These are phyloP conservation scores for Malurus splendens DNA, from an alignment of 2,797 vertebrate species.

Conservation along the genomic window DNA sequence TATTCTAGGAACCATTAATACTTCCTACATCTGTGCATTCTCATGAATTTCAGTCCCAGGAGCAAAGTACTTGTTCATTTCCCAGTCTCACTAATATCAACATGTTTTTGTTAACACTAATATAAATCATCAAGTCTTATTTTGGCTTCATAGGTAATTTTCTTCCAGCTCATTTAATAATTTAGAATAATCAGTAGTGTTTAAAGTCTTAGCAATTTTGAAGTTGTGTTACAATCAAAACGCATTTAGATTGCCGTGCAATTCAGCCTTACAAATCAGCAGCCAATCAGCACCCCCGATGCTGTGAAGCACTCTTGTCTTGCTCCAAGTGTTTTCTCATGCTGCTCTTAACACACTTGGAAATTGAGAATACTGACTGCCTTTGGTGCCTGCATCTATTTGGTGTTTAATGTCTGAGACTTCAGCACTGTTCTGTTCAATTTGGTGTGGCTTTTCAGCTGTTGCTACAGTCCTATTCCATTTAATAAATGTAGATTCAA, in stretches of 20 bases:
- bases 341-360: conserved; percentile 32
- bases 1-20: background rate
- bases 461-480: background rate
- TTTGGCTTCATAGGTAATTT: conserved; percentile 45
- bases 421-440: background rate
- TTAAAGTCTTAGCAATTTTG: conserved; percentile 39
- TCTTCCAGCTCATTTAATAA: conserved; percentile 43
- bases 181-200: conserved; percentile 48
- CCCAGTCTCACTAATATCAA: background rate
- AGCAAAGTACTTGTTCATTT: conserved; percentile 6
- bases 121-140: conserved; percentile 39
- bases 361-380: conserved; percentile 31
- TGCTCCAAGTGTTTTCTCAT: conserved; percentile 11
- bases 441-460: background rate
- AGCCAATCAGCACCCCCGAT: conserved; percentile 38
- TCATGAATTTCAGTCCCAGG: background rate
- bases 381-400: conserved; percentile 10
- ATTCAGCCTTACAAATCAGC: conserved; percentile 46
- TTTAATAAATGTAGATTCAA: background rate
- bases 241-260: conserved; percentile 6
- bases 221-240: conserved; percentile 45
- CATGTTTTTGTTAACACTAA: conserved; percentile 38
- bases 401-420: background rate
- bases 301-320: conserved; percentile 46
- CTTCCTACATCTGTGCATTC: background rate